A percentile compares a stretch with the other conserved stretches of the same genome.
Conservation (phyloP, 2,888 invertebrate genomes). For the Choristoneura rosaceana region DNA sequence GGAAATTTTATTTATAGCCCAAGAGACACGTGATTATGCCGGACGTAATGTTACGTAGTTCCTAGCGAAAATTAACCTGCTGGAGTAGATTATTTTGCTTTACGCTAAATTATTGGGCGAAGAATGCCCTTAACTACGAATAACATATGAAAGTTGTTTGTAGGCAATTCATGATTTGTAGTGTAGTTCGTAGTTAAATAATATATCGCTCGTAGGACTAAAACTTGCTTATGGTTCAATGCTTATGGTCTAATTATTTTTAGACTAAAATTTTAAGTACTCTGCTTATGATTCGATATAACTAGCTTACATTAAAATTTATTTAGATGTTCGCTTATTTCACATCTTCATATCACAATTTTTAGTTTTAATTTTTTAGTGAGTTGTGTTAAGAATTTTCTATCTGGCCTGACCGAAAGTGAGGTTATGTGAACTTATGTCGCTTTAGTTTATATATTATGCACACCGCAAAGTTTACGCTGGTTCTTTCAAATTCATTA, state of each 20-base stretch:
- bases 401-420: neutral
- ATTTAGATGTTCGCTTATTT: neutral
- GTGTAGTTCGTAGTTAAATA: neutral
- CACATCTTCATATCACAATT: neutral
- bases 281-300: neutral
- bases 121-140: neutral
- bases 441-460: neutral
- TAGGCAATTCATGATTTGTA: neutral
- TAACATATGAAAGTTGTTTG: neutral
- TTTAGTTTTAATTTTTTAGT: neutral
- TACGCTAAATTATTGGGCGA: neutral
- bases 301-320: too few species aligned
- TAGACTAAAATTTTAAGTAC: neutral
- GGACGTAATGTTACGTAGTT: constrained; percentile 70
- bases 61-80: constrained; percentile 46
- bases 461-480: neutral
- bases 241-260: too few species aligned
- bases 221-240: constrained; percentile 1
- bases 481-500: too few species aligned
- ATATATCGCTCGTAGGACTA: neutral
- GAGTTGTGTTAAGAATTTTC: neutral
- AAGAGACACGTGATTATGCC: constrained; percentile 76
- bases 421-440: constrained; percentile 1
- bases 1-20: constrained; percentile 75
- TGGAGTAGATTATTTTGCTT: constrained; percentile 2